These are phyloP conservation scores for Palythoa grandiflora DNA, from an alignment of 92 coral and sea anemone genomes.

Conservation along the genomic window DNA sequence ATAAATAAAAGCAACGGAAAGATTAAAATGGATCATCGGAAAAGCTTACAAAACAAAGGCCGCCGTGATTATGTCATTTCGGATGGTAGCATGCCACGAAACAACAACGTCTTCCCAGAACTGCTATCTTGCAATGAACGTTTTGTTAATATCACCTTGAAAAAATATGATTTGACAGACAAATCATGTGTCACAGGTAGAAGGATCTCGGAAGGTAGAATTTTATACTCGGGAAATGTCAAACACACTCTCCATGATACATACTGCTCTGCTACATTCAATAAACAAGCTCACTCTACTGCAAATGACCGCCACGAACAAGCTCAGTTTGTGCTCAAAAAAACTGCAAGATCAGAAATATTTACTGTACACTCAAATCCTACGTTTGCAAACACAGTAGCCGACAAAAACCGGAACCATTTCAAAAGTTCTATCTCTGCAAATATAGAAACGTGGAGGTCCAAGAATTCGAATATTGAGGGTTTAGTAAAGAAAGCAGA, in stretches of 20 bases:
- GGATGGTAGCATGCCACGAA: background rate
- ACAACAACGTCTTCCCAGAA: background rate
- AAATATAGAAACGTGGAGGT: conserved; percentile 23
- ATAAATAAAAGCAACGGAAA: background rate
- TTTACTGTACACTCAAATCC: background rate
- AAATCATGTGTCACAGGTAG: background rate
- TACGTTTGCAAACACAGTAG: background rate
- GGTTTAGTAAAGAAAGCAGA: background rate
- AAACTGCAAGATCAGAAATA: background rate
- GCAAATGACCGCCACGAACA: background rate
- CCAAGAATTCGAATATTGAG: background rate
- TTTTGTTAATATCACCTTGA: background rate
- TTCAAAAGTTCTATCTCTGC: conserved; percentile 4
- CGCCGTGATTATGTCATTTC: background rate
- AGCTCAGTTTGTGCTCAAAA: background rate
- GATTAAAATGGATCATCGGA: conserved; percentile 28
- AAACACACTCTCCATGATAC: too few species aligned
- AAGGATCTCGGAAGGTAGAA: background rate
- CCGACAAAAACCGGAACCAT: background rate
- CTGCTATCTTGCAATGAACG: too few species aligned
- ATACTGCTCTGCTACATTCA: too few species aligned
- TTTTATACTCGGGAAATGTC: too few species aligned
- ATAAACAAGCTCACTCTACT: background rate
- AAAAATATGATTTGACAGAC: background rate
- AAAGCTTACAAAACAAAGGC: conserved; percentile 15